Conservation (phyloP, 1,140 invertebrate genomes). For the Papilio dardanus region DNA sequence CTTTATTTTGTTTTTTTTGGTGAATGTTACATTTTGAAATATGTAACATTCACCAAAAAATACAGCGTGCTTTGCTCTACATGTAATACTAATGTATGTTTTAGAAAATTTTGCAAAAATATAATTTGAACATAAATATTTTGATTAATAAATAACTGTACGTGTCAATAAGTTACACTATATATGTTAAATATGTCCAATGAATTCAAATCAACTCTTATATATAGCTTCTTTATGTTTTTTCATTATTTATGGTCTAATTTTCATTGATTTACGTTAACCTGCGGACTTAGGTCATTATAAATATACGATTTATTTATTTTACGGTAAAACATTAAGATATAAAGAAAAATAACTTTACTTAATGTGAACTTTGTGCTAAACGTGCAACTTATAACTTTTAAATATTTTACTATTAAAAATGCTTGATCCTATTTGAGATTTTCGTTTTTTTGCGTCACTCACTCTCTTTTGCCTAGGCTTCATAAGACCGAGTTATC, state of each 20-base stretch:
- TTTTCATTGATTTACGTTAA: slow-evolving; percentile 20
- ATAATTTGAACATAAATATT: not conserved
- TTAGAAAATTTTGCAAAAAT: no score
- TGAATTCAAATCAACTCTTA: slow-evolving; percentile 7
- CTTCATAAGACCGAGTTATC: no score
- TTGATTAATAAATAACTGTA: not conserved
- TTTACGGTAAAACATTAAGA: not conserved
- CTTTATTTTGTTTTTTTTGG: slow-evolving; percentile 1
- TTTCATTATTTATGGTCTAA: not conserved
- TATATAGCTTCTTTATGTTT: slow-evolving; percentile 1
- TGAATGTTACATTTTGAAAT: no score
- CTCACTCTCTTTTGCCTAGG: no score
- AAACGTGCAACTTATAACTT: no score
- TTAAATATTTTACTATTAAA: no score
- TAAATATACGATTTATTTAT: not conserved
- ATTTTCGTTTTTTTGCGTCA: no score
- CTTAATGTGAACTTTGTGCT: no score
- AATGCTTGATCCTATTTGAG: no score
- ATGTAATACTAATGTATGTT: no score
- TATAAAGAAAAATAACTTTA: not conserved
- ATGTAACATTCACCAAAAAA: no score
- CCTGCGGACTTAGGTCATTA: not conserved
- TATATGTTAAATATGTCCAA: slow-evolving; percentile 3
- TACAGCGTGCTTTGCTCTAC: no score
- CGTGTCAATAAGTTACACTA: slow-evolving; percentile 3